Conservation (phyloP, 2,888 invertebrate species). For the Lasioglossum marginatum region DNA sequence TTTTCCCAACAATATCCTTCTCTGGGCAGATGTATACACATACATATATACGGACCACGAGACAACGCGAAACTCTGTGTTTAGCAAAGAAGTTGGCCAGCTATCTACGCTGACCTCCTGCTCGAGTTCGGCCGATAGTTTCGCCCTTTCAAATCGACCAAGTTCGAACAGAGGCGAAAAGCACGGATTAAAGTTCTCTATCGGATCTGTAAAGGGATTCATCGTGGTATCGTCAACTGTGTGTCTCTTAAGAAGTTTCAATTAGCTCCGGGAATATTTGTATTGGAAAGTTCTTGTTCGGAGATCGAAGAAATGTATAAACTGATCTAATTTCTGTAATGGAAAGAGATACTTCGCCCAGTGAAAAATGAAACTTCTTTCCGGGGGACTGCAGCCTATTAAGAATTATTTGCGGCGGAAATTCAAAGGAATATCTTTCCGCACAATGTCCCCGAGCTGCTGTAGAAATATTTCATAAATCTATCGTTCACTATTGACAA, state of each 20-base stretch:
- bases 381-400: neutral
- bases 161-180: constrained; percentile 19
- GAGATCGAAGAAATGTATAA: neutral
- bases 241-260: constrained; percentile 8
- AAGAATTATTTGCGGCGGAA: neutral
- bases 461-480: neutral
- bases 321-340: constrained; percentile 19
- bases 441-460: neutral
- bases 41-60: neutral
- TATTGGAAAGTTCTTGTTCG: neutral
- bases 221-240: neutral
- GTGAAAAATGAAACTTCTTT: constrained; percentile 1
- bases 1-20: constrained; percentile 37
- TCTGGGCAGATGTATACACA: neutral
- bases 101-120: neutral
- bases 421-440: neutral
- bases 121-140: neutral
- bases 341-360: neutral
- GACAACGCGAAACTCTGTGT: neutral
- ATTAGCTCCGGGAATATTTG: constrained; percentile 13
- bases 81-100: constrained; percentile 9
- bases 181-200: neutral
- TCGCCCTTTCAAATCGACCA: constrained; percentile 3
- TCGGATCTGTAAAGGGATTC: neutral
- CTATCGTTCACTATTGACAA: neutral